Evolutionary conservation across 2,888 invertebrate genomes (phyloP).

Genomic region (Nomada fucata): DNA sequence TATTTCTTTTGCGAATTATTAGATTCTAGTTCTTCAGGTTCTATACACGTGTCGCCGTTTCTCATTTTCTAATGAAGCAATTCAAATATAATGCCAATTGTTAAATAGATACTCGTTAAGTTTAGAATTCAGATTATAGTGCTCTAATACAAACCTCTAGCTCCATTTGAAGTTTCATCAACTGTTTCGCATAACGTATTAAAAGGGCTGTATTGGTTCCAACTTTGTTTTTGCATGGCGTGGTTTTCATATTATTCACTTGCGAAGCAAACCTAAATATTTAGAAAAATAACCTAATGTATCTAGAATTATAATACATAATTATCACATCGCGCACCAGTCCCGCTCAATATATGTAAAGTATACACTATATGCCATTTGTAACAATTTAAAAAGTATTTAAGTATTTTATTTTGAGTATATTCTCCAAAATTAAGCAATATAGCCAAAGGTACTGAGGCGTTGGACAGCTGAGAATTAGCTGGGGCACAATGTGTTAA

Average conservation of each 20-base stretch:
- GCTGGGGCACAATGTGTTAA: too few relatives aligned
- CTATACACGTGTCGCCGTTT: conserved; percentile 63
- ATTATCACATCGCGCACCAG: neutral
- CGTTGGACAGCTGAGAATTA: too few relatives aligned
- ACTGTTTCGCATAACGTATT: conserved; percentile 88
- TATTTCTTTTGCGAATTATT: conserved; percentile 76
- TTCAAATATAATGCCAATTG: conserved; percentile 12
- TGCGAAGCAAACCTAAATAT: conserved; percentile 90
- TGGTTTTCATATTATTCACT: conserved; percentile 92
- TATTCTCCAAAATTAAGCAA: too few relatives aligned
- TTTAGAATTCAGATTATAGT: neutral
- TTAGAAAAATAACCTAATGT: conserved; percentile 18
- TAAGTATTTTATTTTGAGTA: neutral
- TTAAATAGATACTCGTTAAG: neutral
- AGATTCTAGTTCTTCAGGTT: conserved; percentile 73
- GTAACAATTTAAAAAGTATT: neutral
- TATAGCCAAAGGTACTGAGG: too few relatives aligned
- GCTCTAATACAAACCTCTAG: conserved; percentile 84
- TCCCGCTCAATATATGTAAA: too few relatives aligned
- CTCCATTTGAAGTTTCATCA: conserved; percentile 87
- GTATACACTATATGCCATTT: neutral
- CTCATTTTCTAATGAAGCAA: conserved; percentile 62
- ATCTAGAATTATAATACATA: neutral
- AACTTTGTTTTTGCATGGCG: conserved; percentile 91
- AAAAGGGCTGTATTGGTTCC: conserved; percentile 89